These are phyloP conservation scores for Sphaerodactylus townsendi DNA, from an alignment of 2,113 vertebrate species.

Conservation along the genomic window DNA sequence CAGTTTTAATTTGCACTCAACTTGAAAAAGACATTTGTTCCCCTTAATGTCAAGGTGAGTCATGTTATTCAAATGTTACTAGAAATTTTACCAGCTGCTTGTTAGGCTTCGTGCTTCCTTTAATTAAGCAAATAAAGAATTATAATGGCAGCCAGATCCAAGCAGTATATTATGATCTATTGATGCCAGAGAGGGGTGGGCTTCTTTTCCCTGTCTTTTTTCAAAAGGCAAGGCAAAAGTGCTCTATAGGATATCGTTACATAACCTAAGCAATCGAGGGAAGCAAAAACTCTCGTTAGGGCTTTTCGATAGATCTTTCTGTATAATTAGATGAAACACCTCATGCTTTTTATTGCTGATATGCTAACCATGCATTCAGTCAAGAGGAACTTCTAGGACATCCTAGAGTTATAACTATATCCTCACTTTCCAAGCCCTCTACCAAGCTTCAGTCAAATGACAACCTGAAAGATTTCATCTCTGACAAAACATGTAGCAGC, in stretches of 20 bases:
- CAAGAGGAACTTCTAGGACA: neutral
- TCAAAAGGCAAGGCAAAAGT: neutral
- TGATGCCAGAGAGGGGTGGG: neutral
- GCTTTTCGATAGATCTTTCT: neutral
- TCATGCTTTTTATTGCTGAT: neutral
- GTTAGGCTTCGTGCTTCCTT: neutral
- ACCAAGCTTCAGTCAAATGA: constrained; percentile 10
- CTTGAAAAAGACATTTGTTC: constrained; percentile 1
- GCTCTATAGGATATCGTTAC: neutral
- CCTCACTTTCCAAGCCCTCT: neutral
- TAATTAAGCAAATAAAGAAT: constrained; percentile 4
- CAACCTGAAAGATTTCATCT: neutral
- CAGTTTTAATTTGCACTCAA: constrained; percentile 31
- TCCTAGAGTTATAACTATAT: neutral
- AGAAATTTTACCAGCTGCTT: constrained; percentile 28
- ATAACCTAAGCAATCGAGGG: neutral
- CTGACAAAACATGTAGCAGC: neutral
- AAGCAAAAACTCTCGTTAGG: neutral
- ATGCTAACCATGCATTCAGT: neutral
- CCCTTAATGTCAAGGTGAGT: constrained; percentile 14
- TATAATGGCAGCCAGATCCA: neutral
- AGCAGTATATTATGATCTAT: neutral
- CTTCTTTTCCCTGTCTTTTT: neutral
- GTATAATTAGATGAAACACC: neutral
- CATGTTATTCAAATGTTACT: constrained; percentile 35